phyloP scores from a whole-genome alignment of 2,113 vertebrate species.

The Paramisgurnus dabryanus region DNA sequence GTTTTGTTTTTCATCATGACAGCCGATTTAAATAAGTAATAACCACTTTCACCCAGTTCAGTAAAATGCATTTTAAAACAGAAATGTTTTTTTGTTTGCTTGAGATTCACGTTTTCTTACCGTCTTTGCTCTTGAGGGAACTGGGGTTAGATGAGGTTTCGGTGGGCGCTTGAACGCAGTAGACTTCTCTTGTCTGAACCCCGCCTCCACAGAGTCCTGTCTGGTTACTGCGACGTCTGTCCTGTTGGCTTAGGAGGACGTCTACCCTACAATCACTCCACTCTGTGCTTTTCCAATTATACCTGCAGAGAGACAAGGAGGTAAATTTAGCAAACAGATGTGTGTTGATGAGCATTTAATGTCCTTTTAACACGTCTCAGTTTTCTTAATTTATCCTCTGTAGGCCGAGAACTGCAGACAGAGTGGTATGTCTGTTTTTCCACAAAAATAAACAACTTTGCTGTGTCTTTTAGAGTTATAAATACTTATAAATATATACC shows the following conservation, averaged over 20 bases:
- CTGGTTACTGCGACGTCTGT: constrained; percentile 90
- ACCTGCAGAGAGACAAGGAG: constrained; percentile 71
- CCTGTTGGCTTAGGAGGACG: constrained; percentile 91
- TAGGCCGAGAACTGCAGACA: neutral
- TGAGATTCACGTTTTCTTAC: constrained; percentile 64
- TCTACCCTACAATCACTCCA: constrained; percentile 95
- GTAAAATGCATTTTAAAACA: neutral
- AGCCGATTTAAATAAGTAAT: neutral
- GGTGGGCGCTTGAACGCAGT: constrained; percentile 83
- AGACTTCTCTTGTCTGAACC: constrained; percentile 86
- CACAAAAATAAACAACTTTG: constrained; percentile 6
- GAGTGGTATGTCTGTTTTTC: neutral
- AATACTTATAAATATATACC: constrained; percentile 20
- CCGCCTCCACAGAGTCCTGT: constrained; percentile 92
- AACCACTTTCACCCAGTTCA: neutral
- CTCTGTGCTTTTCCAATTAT: constrained; percentile 88
- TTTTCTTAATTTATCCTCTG: constrained; percentile 6
- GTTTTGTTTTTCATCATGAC: no score
- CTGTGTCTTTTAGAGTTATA: constrained; percentile 11
- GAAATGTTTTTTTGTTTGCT: neutral
- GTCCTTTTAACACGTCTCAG: neutral
- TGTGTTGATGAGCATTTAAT: constrained; percentile 13
- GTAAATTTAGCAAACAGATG: neutral
- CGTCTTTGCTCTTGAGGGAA: constrained; percentile 85
- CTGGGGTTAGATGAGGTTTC: constrained; percentile 75